Percentiles rank a stretch among this genome's conserved stretches.
These are phyloP conservation scores for Bicyclus anynana DNA, from an alignment of 1,140 invertebrate species.

Conservation along the genomic window DNA sequence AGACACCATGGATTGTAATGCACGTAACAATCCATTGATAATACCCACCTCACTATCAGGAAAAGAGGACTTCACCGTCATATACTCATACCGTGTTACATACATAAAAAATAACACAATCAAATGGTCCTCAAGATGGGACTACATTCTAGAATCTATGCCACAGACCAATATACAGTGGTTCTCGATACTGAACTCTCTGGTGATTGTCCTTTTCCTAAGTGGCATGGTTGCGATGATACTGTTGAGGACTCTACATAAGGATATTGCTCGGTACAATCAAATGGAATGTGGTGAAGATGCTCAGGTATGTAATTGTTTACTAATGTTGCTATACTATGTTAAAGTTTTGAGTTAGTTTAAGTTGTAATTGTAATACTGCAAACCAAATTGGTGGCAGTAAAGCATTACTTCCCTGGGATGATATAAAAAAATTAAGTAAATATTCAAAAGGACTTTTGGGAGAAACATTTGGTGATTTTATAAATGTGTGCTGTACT, in stretches of 20 bases:
- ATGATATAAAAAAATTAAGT: too few species aligned
- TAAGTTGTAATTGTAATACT: too few species aligned
- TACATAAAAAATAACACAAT: constrained; percentile 90
- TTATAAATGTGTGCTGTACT: too few species aligned
- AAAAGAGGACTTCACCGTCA: constrained; percentile 82
- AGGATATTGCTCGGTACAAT: constrained; percentile 99
- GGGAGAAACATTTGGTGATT: too few species aligned
- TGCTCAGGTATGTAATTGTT: constrained; percentile 80
- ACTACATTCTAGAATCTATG: constrained; percentile 99
- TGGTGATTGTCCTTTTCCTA: constrained; percentile 92
- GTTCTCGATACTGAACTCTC: constrained; percentile 96
- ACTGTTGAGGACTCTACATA: constrained; percentile 96
- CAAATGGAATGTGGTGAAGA: constrained; percentile 98
- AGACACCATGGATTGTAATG: constrained; percentile 76
- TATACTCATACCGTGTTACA: constrained; percentile 92
- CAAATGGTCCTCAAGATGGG: constrained; percentile 99
- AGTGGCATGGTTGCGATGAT: constrained; percentile 99
- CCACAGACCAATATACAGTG: constrained; percentile 99
- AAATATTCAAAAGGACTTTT: too few species aligned
- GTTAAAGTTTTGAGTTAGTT: too few species aligned
- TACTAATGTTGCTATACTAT: too few species aligned
- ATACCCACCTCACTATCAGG: constrained; percentile 79
- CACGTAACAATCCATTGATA: constrained; percentile 80
- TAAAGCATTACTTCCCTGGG: too few species aligned
- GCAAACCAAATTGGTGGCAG: too few species aligned